Conservation (phyloP, 2,113 vertebrate genomes). For the Aix galericulata region DNA sequence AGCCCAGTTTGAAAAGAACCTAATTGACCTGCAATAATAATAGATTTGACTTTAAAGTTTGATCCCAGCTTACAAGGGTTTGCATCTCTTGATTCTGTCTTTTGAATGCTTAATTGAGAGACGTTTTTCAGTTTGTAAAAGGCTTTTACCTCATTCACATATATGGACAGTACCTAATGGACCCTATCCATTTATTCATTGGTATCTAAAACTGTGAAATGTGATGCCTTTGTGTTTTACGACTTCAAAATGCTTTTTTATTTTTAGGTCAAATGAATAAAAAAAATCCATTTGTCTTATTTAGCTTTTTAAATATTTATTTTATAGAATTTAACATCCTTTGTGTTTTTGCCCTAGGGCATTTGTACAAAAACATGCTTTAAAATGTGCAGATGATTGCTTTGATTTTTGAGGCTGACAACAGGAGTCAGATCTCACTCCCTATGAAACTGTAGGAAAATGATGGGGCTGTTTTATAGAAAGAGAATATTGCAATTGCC, state of each 20-base stretch:
- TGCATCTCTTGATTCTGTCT: conserved; percentile 58
- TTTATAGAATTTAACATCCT: conserved; percentile 46
- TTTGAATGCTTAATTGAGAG: conserved; percentile 68
- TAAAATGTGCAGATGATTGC: not conserved
- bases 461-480: not conserved
- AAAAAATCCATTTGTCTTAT: conserved; percentile 42
- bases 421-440: conserved; percentile 42
- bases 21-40: conserved; percentile 72
- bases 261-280: conserved; percentile 46
- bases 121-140: conserved; percentile 67
- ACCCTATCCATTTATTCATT: conserved; percentile 45
- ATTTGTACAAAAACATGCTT: conserved; percentile 36
- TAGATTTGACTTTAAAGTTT: conserved; percentile 66
- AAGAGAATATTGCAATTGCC: not conserved
- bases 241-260: conserved; percentile 48
- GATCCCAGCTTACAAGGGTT: conserved; percentile 61
- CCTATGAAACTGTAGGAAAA: conserved; percentile 15
- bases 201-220: conserved; percentile 39
- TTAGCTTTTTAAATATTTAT: conserved; percentile 63
- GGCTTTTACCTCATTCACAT: conserved; percentile 29
- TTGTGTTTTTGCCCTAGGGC: conserved; percentile 18
- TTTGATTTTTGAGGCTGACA: conserved; percentile 48
- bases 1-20: conserved; percentile 55
- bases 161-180: conserved; percentile 46
- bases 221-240: conserved; percentile 37